Evolutionary conservation across 2,797 vertebrate genomes (phyloP).

Genomic region (Chelon auratus): DNA sequence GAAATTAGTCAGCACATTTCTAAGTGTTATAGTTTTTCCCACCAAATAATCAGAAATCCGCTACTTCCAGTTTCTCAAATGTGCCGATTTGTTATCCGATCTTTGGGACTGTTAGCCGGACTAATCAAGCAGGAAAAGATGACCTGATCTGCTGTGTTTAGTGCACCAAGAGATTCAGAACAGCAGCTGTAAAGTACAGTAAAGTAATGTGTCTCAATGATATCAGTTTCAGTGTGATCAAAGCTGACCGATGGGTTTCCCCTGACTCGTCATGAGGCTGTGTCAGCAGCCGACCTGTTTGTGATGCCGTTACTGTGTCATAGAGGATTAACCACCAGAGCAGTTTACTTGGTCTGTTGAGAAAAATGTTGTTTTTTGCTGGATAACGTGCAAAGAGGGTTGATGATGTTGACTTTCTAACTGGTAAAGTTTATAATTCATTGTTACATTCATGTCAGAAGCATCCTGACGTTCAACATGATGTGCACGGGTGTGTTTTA

Average conservation of each 20-base stretch:
- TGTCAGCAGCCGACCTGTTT: background rate
- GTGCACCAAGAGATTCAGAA: background rate
- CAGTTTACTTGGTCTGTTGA: background rate
- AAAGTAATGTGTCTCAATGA: background rate
- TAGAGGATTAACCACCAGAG: background rate
- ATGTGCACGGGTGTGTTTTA: background rate
- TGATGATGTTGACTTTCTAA: no score
- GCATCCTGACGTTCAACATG: background rate
- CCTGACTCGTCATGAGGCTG: background rate
- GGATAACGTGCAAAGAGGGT: background rate
- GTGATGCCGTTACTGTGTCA: no score
- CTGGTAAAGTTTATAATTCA: no score
- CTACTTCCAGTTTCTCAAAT: background rate
- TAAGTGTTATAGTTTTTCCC: background rate
- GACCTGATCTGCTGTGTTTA: background rate
- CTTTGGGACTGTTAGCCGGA: background rate
- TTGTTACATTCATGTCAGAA: background rate
- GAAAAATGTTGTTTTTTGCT: background rate
- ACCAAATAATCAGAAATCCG: background rate
- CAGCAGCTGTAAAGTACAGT: slow-evolving; percentile 14
- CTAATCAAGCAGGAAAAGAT: background rate
- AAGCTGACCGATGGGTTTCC: background rate
- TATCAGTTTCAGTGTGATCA: slow-evolving; percentile 1
- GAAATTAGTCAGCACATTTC: no score
- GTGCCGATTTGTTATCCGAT: background rate